Evolutionary conservation across 2,113 vertebrate genomes (phyloP), one percentile per base, ranked within the genome.

Genomic region (Prunella fulvescens): DNA sequence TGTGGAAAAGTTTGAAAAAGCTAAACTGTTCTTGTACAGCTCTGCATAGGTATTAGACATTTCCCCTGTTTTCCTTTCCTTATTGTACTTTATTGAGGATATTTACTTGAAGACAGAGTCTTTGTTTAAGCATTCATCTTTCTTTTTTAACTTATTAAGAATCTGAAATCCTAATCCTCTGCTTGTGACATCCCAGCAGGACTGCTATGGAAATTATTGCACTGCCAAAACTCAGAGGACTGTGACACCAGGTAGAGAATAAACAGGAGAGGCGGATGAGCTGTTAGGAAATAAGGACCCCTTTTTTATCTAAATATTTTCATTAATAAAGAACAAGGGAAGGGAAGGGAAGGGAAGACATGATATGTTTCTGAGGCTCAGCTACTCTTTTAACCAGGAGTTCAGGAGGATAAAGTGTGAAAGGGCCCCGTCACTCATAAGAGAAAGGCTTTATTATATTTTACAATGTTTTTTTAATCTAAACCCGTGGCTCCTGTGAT

Each of bases 231-330:
- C 87, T 60, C 42, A 22, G 64, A 87, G 48, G n/a, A 65, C 78
- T 81, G 19, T 84, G 91, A 95, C 86, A 93, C 67, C 85, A 96
- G 96, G 95, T 96, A 84, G 93, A 96, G 95, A 93, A 97, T 77
- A 97, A 96, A 96, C 95, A 97, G 92, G 82, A 92, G 95, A 91
- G 73, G 82, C 7, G 9, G 95, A 95, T 93, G 92, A 71, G 47
- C 71, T 77, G 35, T 70, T 86, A 83, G 70, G 95, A 95, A 97
- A 94, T 60, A 91, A 89, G 70, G 72, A 86, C 69, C 45, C 42
- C 23, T 81, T 96, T 97, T 95, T 90, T 45, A 81, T 95, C 90
- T 81, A 97, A 97, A 97, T 97, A 96, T 97, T 97, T 97, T 97
- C 2, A 1, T 88, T 95, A 90, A 70, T 89, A 64, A 91, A 86